phyloP scores from a whole-genome alignment of 2,888 invertebrate genomes.

The Capitulum mitella region DNA sequence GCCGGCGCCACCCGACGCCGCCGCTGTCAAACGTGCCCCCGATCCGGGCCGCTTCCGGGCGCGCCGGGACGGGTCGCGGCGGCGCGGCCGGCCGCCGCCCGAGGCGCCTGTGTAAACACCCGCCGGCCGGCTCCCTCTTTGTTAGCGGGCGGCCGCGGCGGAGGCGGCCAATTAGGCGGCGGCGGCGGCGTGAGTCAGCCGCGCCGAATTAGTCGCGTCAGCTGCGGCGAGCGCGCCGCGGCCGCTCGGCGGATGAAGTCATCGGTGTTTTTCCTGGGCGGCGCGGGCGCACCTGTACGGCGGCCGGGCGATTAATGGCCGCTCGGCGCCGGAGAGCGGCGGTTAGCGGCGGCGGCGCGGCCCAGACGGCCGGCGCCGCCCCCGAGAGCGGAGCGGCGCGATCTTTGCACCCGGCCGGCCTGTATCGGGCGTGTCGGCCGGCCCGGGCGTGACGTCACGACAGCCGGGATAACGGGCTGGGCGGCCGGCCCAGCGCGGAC shows the following conservation, averaged over 20 bases:
- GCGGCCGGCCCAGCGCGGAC: not conserved
- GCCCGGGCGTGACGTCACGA: no score
- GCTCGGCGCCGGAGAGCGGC: not conserved
- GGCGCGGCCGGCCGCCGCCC: no score
- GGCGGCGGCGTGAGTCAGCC: not conserved
- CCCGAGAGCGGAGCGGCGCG: no score
- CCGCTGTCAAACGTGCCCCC: not conserved
- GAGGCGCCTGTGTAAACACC: not conserved
- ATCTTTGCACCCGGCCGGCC: no score
- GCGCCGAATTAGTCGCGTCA: slow-evolving; percentile 4
- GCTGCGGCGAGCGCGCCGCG: not conserved
- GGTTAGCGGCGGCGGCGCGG: no score
- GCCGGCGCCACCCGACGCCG: no score
- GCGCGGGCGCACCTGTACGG: not conserved
- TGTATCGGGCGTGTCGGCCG: no score
- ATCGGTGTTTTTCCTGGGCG: not conserved
- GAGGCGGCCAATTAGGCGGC: not conserved
- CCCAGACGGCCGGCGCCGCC: no score
- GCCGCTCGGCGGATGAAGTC: not conserved
- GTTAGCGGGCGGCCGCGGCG: not conserved
- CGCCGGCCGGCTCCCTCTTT: not conserved
- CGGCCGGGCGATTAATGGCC: not conserved
- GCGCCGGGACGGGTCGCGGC: not conserved
- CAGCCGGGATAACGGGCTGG: not conserved
- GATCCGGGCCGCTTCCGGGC: not conserved